Percentiles rank a stretch among this genome's conserved stretches.
Evolutionary conservation across 35 echinoderm and acorn worm species (phyloP).

Genomic region (Acanthaster planci): DNA sequence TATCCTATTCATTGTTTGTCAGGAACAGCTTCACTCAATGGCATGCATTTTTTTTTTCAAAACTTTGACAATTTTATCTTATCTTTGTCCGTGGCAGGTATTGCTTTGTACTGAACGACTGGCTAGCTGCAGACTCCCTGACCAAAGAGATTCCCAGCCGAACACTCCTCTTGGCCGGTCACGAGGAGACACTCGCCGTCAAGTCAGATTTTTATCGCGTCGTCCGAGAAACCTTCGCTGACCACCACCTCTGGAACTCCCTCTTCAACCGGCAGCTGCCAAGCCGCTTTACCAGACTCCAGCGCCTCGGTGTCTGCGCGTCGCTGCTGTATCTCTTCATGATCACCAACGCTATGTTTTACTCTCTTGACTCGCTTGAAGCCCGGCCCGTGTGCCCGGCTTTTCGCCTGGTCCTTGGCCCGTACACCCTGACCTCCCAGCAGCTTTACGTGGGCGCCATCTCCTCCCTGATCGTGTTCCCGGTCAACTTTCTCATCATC

Average conservation of each 20-base stretch:
- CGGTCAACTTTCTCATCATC: no score
- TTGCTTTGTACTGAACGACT: constrained; percentile 56
- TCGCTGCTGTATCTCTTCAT: constrained; percentile 75
- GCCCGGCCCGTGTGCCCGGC: not conserved
- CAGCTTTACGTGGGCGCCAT: no score
- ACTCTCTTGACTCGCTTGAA: constrained; percentile 28
- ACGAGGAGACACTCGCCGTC: constrained; percentile 21
- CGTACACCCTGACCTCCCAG: no score
- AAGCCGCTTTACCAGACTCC: constrained; percentile 66
- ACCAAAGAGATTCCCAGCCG: constrained; percentile 36
- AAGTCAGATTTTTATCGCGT: constrained; percentile 46
- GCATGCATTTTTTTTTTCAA: no score
- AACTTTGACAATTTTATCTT: not conserved
- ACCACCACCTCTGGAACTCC: constrained; percentile 90
- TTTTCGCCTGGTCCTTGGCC: no score
- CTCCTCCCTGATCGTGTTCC: no score
- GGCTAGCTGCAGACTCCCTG: constrained; percentile 45
- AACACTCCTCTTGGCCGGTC: constrained; percentile 34
- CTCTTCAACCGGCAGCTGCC: constrained; percentile 62
- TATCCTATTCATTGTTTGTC: no score
- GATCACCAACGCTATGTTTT: constrained; percentile 95
- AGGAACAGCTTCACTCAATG: no score
- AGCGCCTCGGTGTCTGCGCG: constrained; percentile 70
- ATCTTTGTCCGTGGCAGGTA: constrained; percentile 27
- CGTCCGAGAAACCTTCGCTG: constrained; percentile 58